A percentile compares a stretch with the other conserved stretches of the same genome.
Conservation (phyloP, 1,140 invertebrate genomes). For the Apis cerana region DNA sequence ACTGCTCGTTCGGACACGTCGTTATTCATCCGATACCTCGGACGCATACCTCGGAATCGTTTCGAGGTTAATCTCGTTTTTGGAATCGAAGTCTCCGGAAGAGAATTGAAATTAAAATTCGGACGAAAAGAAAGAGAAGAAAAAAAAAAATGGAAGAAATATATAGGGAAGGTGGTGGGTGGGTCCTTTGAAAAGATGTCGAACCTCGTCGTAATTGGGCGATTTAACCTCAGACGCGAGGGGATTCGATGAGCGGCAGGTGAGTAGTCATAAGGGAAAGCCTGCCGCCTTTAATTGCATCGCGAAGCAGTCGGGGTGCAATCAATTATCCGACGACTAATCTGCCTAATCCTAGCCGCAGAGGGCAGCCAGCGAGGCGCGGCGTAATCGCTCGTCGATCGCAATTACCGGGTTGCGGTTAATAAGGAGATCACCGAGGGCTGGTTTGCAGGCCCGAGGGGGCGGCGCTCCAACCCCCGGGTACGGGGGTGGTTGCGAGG, state of each 20-base stretch:
- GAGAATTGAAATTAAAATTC: too few species aligned
- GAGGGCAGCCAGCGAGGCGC: conserved; percentile 64
- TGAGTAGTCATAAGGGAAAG: conserved; percentile 29
- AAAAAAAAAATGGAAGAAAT: too few species aligned
- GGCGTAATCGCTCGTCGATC: conserved; percentile 67
- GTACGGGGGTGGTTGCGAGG: conserved; percentile 43
- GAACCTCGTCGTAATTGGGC: background rate
- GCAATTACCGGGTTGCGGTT: conserved; percentile 69
- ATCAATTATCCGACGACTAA: conserved; percentile 72
- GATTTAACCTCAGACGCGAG: conserved; percentile 14
- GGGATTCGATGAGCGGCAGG: conserved; percentile 25
- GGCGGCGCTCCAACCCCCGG: conserved; percentile 17
- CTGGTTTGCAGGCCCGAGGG: conserved; percentile 54
- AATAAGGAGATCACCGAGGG: conserved; percentile 70
- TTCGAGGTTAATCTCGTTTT: background rate
- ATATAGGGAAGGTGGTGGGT: too few species aligned
- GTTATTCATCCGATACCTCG: conserved; percentile 15
- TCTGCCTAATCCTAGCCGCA: conserved; percentile 68
- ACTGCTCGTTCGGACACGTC: background rate
- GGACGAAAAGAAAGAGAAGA: too few species aligned
- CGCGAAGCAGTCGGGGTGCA: conserved; percentile 53
- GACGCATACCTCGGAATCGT: background rate
- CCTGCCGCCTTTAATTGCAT: conserved; percentile 54
- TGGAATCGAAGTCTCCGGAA: background rate
- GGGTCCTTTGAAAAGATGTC: background rate